Base-by-base conservation (phyloP, 1,140 invertebrate genomes). In the Ericerus pela region DNA sequence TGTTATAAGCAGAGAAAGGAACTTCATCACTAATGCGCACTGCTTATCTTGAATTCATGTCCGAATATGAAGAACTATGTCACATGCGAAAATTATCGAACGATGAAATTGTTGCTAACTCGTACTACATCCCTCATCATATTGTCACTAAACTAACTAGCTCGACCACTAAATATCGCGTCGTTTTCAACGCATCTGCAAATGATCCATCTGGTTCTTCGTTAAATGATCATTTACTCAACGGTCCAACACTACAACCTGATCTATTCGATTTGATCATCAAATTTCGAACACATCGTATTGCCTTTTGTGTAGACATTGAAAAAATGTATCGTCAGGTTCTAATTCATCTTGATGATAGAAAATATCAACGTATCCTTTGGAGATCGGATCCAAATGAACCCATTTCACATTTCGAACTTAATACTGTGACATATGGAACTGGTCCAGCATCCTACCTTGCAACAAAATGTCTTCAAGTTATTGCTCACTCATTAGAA, bases 311-410 rank as follows among this genome's bases (percentile, higher is more conserved):
- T 6, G 66, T 63, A 6, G 70, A 72, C 57, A 66, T 72, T 12
- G 58, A 61, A 27, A 70, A 72, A 60, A 71, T 70, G 67, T 70
- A 67, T 56, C 55, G 66, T 6, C 63, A 67, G 53, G 60, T 71
- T 22, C 51, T 55, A 16, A 60, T 72, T 6, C 51, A 57, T 16
- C 10, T 53, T 29, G 58, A 64, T 27, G 65, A 70, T 30, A 36
- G 55, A 10, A 60, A 60, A 43, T 66, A 62, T 59, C 56, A 63
- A 37, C 20, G 61, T 38, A 62, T 62, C 14, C 28, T 69, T 1
- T 69, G 64, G 59, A 51, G 63, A 26, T 54, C 61, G n/a, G 14
- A 53, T 37, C 54, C 54, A 24, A n/a, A 56, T 20, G 33, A 62
- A 1, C 38, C 14, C 2, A 53, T 69, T 22, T 33, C 63, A 24